These are phyloP conservation scores for Rutilus rutilus DNA, from an alignment of 2,113 vertebrate species.

Conservation along the genomic window DNA sequence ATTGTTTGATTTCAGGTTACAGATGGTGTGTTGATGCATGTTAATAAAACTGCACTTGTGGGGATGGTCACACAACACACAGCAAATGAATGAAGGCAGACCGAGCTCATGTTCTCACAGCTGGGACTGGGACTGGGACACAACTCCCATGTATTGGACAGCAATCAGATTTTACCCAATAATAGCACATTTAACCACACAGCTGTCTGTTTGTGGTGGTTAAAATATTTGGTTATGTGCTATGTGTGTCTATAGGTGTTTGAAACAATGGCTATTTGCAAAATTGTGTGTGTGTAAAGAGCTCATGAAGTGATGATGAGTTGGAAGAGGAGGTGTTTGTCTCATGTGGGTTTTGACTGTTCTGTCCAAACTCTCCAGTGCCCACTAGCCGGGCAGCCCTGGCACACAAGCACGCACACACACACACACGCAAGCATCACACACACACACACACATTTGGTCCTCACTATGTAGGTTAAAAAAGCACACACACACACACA, in stretches of 20 bases:
- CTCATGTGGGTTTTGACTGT: neutral
- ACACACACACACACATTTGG: neutral
- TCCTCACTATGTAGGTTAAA: no score
- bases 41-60: slow-evolving; percentile 47
- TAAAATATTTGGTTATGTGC: neutral
- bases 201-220: slow-evolving; percentile 12
- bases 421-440: neutral
- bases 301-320: slow-evolving; percentile 20
- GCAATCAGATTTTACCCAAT: slow-evolving; percentile 8
- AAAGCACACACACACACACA: neutral
- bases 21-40: slow-evolving; percentile 39
- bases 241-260: neutral
- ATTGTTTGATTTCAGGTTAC: slow-evolving; percentile 41
- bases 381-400: neutral
- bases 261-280: neutral
- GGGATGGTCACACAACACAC: slow-evolving; percentile 30
- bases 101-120: slow-evolving; percentile 6
- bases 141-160: neutral
- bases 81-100: slow-evolving; percentile 13
- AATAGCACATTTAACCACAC: slow-evolving; percentile 22
- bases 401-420: neutral
- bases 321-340: neutral
- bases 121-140: neutral
- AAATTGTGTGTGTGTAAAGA: neutral
- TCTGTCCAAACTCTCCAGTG: slow-evolving; percentile 7